These are phyloP conservation scores for Epinephelus coioides DNA, from an alignment of 2,797 vertebrate species.

Conservation along the genomic window DNA sequence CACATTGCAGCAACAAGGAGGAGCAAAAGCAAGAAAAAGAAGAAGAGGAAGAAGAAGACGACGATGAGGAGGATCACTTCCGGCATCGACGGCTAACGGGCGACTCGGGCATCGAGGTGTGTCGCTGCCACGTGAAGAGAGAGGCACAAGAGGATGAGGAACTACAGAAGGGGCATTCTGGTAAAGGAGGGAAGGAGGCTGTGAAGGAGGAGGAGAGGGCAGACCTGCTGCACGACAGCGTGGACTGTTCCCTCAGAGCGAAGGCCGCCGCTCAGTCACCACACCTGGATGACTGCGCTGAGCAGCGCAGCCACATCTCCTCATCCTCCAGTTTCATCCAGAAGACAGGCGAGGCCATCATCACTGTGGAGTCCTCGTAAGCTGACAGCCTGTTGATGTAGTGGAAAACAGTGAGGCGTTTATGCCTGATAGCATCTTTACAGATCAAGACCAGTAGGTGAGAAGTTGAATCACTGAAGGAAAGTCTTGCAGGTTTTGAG, in stretches of 20 bases:
- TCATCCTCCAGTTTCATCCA: conserved; percentile 38
- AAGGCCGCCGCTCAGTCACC: conserved; percentile 47
- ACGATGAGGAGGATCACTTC: conserved; percentile 80
- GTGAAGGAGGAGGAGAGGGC: conserved; percentile 45
- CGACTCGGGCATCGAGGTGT: conserved; percentile 94
- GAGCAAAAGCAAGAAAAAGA: conserved; percentile 57
- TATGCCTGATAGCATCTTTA: conserved; percentile 12
- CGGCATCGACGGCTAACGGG: conserved; percentile 90
- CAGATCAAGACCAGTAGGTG: conserved; percentile 59
- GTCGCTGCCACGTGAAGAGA: conserved; percentile 87
- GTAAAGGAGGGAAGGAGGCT: conserved; percentile 40
- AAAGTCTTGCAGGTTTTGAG: conserved; percentile 56
- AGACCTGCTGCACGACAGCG: conserved; percentile 72
- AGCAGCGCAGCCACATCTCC: conserved; percentile 32
- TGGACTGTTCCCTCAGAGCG: conserved; percentile 67
- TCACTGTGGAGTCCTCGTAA: conserved; percentile 78
- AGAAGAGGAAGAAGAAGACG: conserved; percentile 77
- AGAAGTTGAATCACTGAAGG: conserved; percentile 62
- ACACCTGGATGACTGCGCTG: conserved; percentile 35
- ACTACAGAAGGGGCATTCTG: conserved; percentile 48
- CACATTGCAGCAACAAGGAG: conserved; percentile 57
- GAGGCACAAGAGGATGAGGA: conserved; percentile 75
- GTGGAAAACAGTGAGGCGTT: conserved; percentile 25
- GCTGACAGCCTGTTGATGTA: background rate
- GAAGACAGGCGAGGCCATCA: conserved; percentile 66